A percentile compares a stretch with the other conserved stretches of the same genome.
Conservation (phyloP, 2,888 invertebrate species). For the Drosophila yooni region DNA sequence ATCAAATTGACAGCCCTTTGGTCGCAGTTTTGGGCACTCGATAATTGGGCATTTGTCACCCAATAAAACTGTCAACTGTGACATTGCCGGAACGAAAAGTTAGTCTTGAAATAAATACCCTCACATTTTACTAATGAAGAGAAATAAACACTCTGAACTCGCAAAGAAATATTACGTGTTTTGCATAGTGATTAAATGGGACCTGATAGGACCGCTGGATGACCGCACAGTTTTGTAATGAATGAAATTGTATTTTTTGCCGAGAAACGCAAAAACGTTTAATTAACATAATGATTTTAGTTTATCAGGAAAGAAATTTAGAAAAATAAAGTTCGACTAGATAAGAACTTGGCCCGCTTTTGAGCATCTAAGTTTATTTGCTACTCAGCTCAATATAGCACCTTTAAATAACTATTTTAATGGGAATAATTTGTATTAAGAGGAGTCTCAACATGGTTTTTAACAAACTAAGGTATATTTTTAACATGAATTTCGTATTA, state of each 20-base stretch:
- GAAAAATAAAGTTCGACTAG: not conserved
- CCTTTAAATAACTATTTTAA: not conserved
- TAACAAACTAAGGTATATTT: not conserved
- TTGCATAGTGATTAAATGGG: not conserved
- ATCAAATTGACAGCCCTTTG: constrained; percentile 16
- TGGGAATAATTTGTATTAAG: not conserved
- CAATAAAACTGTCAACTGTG: constrained; percentile 34
- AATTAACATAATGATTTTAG: constrained; percentile 6
- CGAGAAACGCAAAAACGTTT: not conserved
- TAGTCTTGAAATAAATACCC: constrained; percentile 12
- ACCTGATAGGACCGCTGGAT: not conserved
- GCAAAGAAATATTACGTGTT: constrained; percentile 22
- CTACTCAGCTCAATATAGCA: not conserved
- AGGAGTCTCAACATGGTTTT: too few relatives aligned
- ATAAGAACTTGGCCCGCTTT: not conserved
- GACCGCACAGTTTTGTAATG: not conserved
- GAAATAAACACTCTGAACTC: constrained; percentile 11
- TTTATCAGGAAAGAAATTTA: not conserved
- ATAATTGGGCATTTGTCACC: constrained; percentile 25
- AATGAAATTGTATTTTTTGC: not conserved
- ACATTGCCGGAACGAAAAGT: constrained; percentile 3
- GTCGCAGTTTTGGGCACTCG: constrained; percentile 1
- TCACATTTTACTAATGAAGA: constrained; percentile 32
- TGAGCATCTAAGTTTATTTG: not conserved
- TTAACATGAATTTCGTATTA: not conserved